Percentiles rank a stretch among this genome's conserved stretches.
Conservation (phyloP, 2,888 invertebrate species). For the Drosophila subquinaria region DNA sequence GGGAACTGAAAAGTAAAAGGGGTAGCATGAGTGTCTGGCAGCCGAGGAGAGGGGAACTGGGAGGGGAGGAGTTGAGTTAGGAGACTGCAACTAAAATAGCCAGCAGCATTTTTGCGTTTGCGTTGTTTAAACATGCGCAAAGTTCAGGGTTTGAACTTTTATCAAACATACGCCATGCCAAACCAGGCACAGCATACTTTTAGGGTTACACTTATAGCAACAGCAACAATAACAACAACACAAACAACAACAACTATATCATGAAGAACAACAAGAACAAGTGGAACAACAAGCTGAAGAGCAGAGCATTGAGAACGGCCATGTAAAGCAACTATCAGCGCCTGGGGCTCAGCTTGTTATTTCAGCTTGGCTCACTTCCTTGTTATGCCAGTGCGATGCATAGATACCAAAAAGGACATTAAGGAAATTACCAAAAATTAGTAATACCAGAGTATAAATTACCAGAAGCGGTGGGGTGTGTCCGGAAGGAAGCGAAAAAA, state of each 20-base stretch:
- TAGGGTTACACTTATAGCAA: conserved; percentile 57
- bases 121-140: conserved; percentile 83
- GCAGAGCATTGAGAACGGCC: conserved; percentile 39
- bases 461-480: conserved; percentile 26
- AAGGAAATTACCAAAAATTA: conserved; percentile 82
- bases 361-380: conserved; percentile 66
- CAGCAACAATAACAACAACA: conserved; percentile 13
- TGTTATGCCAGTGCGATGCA: conserved; percentile 52
- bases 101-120: conserved; percentile 82
- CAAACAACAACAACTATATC: conserved; percentile 23
- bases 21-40: neutral
- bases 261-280: conserved; percentile 51
- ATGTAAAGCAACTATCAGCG: conserved; percentile 77
- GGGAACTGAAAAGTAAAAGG: neutral
- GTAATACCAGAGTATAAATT: conserved; percentile 62
- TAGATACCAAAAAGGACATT: conserved; percentile 72
- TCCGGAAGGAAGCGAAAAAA: neutral
- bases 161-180: conserved; percentile 79
- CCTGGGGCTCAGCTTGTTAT: conserved; percentile 70
- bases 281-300: conserved; percentile 51
- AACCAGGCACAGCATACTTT: conserved; percentile 64
- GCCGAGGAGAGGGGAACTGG: neutral
- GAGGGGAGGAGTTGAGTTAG: neutral
- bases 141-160: conserved; percentile 83
- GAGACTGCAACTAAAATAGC: conserved; percentile 80